These are phyloP conservation scores for Papilio protenor DNA, from an alignment of 2,888 invertebrate genomes.

Conservation along the genomic window DNA sequence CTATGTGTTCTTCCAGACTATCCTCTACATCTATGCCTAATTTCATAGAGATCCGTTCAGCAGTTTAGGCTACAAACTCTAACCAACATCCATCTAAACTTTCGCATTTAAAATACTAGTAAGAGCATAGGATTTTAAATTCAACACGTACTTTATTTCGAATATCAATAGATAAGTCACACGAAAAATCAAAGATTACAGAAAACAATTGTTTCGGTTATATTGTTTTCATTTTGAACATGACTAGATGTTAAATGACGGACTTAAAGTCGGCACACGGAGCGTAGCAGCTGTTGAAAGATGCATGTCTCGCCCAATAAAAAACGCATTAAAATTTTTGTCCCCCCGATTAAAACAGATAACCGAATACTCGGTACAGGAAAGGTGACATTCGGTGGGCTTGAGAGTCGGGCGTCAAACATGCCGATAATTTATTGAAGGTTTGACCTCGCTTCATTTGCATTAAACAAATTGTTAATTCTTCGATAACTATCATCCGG, in stretches of 20 bases:
- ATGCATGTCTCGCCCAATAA: slow-evolving; percentile 58
- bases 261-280: slow-evolving; percentile 42
- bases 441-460: slow-evolving; percentile 80
- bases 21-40: no score
- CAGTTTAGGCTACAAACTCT: no score
- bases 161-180: slow-evolving; percentile 24
- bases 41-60: no score
- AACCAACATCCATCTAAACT: no score
- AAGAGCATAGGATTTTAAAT: background rate
- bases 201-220: slow-evolving; percentile 33
- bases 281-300: slow-evolving; percentile 64
- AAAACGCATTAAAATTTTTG: slow-evolving; percentile 68
- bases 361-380: slow-evolving; percentile 70
- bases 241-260: slow-evolving; percentile 42
- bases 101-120: no score
- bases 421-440: slow-evolving; percentile 79
- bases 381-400: slow-evolving; percentile 82
- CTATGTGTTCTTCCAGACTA: no score
- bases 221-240: slow-evolving; percentile 42
- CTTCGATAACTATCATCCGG: slow-evolving; percentile 82
- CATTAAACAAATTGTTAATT: slow-evolving; percentile 85
- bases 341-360: slow-evolving; percentile 70
- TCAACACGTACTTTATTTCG: slow-evolving; percentile 8
- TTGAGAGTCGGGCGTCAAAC: slow-evolving; percentile 74
- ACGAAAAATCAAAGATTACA: slow-evolving; percentile 29